phyloP scores from a whole-genome alignment of 2,797 vertebrate genomes.

The Sebastolobus altivelis region DNA sequence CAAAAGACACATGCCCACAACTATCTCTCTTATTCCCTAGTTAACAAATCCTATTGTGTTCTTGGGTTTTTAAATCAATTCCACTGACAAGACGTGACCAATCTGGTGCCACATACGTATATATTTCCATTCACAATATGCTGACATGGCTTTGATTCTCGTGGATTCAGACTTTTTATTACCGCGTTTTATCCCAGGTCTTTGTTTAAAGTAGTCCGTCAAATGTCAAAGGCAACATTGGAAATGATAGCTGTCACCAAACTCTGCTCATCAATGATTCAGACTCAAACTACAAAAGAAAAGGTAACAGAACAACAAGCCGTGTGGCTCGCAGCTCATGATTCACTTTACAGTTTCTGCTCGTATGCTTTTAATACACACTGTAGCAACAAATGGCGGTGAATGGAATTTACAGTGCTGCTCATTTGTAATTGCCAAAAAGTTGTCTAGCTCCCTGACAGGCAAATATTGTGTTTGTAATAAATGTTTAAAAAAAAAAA shows the following conservation, averaged over 20 bases:
- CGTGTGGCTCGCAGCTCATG: constrained; percentile 16
- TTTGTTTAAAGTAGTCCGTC: constrained; percentile 56
- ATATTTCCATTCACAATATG: constrained; percentile 61
- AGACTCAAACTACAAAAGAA: constrained; percentile 52
- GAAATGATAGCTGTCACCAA: constrained; percentile 61
- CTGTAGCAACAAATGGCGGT: constrained; percentile 6
- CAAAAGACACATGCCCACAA: constrained; percentile 71
- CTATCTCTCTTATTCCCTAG: constrained; percentile 71
- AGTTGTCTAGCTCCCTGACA: constrained; percentile 1
- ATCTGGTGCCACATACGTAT: constrained; percentile 44
- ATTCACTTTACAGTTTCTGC: constrained; percentile 20
- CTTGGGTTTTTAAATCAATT: constrained; percentile 78
- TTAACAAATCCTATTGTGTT: constrained; percentile 78
- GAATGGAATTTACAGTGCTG: not conserved
- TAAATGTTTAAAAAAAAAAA: constrained; percentile 29
- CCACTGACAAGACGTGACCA: constrained; percentile 69
- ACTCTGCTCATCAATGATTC: constrained; percentile 48
- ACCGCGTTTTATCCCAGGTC: constrained; percentile 28
- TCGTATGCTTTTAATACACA: constrained; percentile 17
- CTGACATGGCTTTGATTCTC: constrained; percentile 72
- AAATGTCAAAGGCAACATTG: constrained; percentile 51
- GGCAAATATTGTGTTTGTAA: constrained; percentile 43
- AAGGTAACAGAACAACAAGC: constrained; percentile 35
- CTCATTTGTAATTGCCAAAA: constrained; percentile 19
- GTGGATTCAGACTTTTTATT: constrained; percentile 42